Base-by-base conservation (phyloP, 2,113 vertebrate species). In the Sceloporus undulatus region DNA sequence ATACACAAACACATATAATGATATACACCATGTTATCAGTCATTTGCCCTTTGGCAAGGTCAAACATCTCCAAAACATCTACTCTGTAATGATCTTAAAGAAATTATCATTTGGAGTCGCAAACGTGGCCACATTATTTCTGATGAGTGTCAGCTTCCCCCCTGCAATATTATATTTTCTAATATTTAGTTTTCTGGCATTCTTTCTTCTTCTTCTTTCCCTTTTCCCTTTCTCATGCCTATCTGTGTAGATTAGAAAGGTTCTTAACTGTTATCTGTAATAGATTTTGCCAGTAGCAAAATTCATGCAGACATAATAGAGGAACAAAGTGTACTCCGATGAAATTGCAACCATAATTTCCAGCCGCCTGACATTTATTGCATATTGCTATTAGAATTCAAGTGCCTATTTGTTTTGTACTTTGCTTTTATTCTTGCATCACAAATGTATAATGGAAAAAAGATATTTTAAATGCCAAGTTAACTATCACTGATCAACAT, bases 331-430 rank as follows among this genome's bases (percentile, higher is more conserved):
- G 96, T 97, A 96, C 97, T 95, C 95, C 96, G 96, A 97, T 96
- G 96, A 97, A 97, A 98, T 98, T 98, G 97, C 95, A 96, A 94
- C 97, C 96, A 97, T 98, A 97, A 97, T 97, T 98, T 97, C 97
- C 96, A 97, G 95, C 96, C 96, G 97, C 96, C 97, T 97, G 97
- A 98, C 97, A 97, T 97, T 98, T 97, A 98, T 97, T 96, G 97
- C 96, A 97, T 97, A 96, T 96, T 97, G 96, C 97, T 97, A 97
- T 97, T 97, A 97, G 97, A 97, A 97, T 97, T 97, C 97, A 98
- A 97, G 97, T 97, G 96, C 96, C 97, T 97, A 97, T 98, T 98
- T 97, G 97, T 98, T 98, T 97, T 96, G 94, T 96, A 95, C 96
- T 97, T 96, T 96, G 96, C 94, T 97, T 97, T 97, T 97, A 97